These are phyloP conservation scores for Gadopsis marmoratus DNA, from an alignment of 2,797 vertebrate species.

Conservation along the genomic window DNA sequence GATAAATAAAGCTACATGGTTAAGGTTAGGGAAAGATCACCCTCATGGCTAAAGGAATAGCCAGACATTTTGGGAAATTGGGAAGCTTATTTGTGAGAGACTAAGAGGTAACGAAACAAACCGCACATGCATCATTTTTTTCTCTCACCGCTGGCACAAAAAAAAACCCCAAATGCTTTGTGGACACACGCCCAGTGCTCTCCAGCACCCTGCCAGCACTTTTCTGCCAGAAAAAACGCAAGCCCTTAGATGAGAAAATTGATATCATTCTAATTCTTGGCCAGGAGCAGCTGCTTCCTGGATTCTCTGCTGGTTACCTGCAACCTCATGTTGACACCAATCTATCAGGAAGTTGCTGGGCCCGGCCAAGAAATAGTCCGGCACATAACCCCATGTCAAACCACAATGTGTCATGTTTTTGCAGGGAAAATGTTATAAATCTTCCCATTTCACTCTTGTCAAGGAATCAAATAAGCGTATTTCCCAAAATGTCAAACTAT, in stretches of 20 bases:
- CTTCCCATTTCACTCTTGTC: too few relatives aligned
- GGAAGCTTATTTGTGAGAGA: not conserved
- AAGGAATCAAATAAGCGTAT: not conserved
- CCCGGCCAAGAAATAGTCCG: not conserved
- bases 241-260: not conserved
- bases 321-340: not conserved
- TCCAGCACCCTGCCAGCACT: too few relatives aligned
- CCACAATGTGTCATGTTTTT: not conserved
- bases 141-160: too few relatives aligned
- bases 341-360: not conserved
- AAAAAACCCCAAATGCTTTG: too few relatives aligned
- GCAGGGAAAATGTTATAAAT: not conserved
- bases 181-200: too few relatives aligned
- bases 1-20: not conserved
- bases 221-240: too few relatives aligned
- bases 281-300: not conserved
- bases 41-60: not conserved
- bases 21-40: not conserved
- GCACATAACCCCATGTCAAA: not conserved
- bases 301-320: not conserved
- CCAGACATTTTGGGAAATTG: not conserved
- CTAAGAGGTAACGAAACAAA: too few relatives aligned
- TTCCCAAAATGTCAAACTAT: not conserved
- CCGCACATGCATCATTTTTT: too few relatives aligned
- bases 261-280: not conserved